These are phyloP conservation scores for Rhipidura dahli DNA, from an alignment of 2,113 vertebrate genomes.

Conservation along the genomic window DNA sequence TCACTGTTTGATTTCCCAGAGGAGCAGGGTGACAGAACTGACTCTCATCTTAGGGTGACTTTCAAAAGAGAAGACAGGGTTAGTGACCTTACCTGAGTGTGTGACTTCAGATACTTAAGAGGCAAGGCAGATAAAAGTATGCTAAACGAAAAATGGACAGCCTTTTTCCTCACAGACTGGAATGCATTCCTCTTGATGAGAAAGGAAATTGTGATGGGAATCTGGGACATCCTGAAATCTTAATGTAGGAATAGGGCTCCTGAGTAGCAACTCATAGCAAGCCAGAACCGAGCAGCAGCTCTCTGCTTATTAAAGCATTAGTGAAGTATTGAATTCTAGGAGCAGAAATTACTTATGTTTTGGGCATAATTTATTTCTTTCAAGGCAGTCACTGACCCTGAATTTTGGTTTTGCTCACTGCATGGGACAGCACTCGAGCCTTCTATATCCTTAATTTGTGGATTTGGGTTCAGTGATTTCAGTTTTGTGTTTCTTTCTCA, in stretches of 20 bases:
- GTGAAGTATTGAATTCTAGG: background rate
- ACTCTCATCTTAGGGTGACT: background rate
- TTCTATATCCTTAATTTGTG: background rate
- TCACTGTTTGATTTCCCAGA: constrained; percentile 1
- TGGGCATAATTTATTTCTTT: background rate
- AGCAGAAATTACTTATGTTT: background rate
- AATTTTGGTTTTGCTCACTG: background rate
- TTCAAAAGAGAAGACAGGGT: background rate
- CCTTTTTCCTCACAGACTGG: constrained; percentile 7
- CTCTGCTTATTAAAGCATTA: background rate
- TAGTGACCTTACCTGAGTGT: background rate
- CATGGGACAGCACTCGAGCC: background rate
- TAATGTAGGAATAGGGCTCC: background rate
- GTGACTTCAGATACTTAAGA: constrained; percentile 12
- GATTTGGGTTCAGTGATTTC: background rate
- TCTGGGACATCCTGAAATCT: constrained; percentile 40
- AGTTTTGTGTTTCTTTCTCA: background rate
- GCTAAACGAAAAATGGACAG: constrained; percentile 24
- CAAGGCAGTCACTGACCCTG: background rate
- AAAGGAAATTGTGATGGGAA: constrained; percentile 57
- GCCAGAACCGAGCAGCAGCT: background rate
- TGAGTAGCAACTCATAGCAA: background rate
- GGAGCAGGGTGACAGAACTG: background rate
- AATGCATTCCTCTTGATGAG: background rate
- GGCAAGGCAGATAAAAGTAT: constrained; percentile 12